These are phyloP conservation scores for Otolemur garnettii DNA, from an alignment of 2,113 vertebrate species.

Conservation along the genomic window DNA sequence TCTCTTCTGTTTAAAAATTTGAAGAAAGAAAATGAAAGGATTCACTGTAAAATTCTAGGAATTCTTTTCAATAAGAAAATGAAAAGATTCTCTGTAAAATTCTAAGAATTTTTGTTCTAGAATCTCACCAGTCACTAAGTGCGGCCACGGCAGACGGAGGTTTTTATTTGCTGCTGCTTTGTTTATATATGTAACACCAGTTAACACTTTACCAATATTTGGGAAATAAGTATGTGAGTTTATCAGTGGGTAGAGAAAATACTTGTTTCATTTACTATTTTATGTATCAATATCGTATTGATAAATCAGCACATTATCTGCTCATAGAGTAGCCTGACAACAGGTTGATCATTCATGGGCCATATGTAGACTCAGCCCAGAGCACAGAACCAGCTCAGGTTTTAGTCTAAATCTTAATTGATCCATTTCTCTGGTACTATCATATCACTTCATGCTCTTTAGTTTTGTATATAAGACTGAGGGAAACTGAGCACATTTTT, in stretches of 20 bases:
- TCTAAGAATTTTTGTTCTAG: not conserved
- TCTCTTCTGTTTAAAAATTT: not conserved
- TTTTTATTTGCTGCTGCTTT: not conserved
- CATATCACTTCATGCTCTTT: not conserved
- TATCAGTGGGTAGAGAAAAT: not conserved
- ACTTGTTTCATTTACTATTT: not conserved
- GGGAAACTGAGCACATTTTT: not conserved
- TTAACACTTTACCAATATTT: not conserved
- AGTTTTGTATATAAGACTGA: not conserved
- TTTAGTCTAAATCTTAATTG: not conserved
- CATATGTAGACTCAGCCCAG: not conserved
- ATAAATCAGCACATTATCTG: not conserved
- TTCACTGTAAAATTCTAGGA: not conserved
- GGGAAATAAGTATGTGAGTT: not conserved
- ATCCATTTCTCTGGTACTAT: not conserved
- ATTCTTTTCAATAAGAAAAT: too few relatives aligned
- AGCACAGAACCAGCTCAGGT: not conserved
- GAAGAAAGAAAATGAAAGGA: not conserved
- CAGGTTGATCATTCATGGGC: not conserved
- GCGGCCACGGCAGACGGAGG: too few relatives aligned
- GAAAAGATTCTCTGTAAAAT: not conserved
- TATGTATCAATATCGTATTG: not conserved
- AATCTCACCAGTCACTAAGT: not conserved
- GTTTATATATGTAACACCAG: not conserved
- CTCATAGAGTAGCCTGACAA: not conserved